Evolutionary conservation across 2,888 invertebrate species (phyloP).

Genomic region (Bombylius major): DNA sequence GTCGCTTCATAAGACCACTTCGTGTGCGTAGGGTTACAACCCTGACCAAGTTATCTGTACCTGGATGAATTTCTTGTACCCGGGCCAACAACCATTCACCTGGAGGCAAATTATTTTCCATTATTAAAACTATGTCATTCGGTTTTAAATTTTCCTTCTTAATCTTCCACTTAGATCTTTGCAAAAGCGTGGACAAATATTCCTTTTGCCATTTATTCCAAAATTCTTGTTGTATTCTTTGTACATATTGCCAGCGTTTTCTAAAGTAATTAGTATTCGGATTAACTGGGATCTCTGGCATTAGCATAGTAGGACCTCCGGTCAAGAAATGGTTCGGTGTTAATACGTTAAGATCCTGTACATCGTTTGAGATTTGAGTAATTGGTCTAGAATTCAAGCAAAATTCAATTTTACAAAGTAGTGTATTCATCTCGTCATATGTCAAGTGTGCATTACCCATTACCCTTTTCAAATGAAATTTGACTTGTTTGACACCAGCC

Average conservation of each 20-base stretch:
- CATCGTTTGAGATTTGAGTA: background rate
- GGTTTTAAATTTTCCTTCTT: too few relatives aligned
- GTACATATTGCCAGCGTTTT: background rate
- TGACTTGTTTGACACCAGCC: background rate
- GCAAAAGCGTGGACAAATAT: background rate
- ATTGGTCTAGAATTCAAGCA: background rate
- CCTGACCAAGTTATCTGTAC: too few relatives aligned
- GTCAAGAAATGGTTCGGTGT: background rate
- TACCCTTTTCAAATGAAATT: background rate
- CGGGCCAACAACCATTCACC: too few relatives aligned
- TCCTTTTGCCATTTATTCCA: background rate
- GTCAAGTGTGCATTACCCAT: background rate
- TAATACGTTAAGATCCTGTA: background rate
- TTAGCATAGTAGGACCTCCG: background rate
- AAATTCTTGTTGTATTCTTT: background rate
- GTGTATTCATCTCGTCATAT: background rate
- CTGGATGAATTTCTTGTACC: too few relatives aligned
- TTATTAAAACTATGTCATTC: too few relatives aligned
- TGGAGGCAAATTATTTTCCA: too few relatives aligned
- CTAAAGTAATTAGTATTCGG: too few relatives aligned
- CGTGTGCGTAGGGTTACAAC: too few relatives aligned
- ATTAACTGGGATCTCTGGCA: background rate
- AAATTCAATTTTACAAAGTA: background rate
- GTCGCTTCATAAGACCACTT: too few relatives aligned
- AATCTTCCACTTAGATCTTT: too few relatives aligned